Evolutionary conservation across 2,888 invertebrate species (phyloP), one percentile per base, ranked within the genome.

Genomic region (Ethmia dodecea): DNA sequence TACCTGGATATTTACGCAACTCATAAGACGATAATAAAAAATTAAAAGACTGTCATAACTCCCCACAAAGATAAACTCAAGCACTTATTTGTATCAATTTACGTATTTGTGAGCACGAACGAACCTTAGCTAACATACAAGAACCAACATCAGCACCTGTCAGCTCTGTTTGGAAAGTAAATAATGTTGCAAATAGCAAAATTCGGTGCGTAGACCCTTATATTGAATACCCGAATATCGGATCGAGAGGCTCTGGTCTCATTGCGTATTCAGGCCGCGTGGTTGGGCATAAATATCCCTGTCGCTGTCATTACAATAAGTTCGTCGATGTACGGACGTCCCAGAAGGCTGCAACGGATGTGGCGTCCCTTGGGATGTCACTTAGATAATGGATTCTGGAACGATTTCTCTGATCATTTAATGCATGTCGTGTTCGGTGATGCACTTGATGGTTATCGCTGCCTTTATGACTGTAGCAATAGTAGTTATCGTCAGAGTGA

Each of bases 271-370:
- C 84, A 59, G 73, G 66, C 57, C 62, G 79, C 80, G 65, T 78
- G 75, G 65, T 47, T 43, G 44, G 73, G 77, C 84, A 83, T 83
- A 86, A 86, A 83, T 84, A 86, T 83, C 80, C 74, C 70, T 75
- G 78, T 77, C 81, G 72, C 61, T 52, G 79, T 81, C 80, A 80
- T 83, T 83, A 83, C 78, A 78, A 80, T 79, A 74, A 77, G 69
- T 78, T 73, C 53, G 74, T 67, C 67, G 60, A 54, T 51, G 46
- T 55, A 55, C 52, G 73, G 67, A 69, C 60, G 63, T 73, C 73
- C 77, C 75, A 42, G 48, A 49, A 68, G 74, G 68, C 63, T 60
- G 69, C 60, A 60, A 60, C 64, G 73, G 77, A 75, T 66, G 64
- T 63, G 52, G 50, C 43, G 50, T 73, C 81, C 74, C 76, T 38